These are phyloP conservation scores for Listronotus bonariensis DNA, from an alignment of 1,140 invertebrate genomes.

Conservation along the genomic window DNA sequence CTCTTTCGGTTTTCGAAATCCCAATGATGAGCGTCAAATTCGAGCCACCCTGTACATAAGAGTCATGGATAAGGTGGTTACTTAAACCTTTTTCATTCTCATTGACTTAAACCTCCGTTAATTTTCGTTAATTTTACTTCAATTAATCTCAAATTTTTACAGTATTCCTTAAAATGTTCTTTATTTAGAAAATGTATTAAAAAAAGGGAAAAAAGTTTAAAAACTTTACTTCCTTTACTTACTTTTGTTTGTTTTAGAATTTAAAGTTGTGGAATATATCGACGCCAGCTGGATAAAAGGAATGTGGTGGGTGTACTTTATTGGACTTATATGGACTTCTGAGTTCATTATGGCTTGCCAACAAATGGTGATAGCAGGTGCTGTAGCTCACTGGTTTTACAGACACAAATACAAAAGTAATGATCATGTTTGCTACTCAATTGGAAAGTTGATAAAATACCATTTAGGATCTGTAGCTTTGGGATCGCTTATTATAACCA, in stretches of 20 bases:
- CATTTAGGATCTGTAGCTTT: conserved; percentile 90
- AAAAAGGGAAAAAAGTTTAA: no score
- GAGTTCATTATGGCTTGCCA: conserved; percentile 92
- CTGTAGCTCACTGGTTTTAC: conserved; percentile 90
- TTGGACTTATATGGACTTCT: conserved; percentile 86
- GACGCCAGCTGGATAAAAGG: conserved; percentile 78
- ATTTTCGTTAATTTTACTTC: no score
- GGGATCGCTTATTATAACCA: conserved; percentile 87
- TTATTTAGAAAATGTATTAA: no score
- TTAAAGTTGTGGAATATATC: conserved; percentile 69
- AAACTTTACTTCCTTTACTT: no score
- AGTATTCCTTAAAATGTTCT: no score
- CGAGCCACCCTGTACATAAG: no score
- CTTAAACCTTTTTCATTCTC: no score
- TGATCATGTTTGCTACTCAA: conserved; percentile 67
- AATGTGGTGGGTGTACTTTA: conserved; percentile 91
- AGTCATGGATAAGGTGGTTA: no score
- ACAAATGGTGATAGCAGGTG: conserved; percentile 86
- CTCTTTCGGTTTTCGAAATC: no score
- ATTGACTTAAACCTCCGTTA: no score
- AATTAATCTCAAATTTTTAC: no score
- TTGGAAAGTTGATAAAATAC: conserved; percentile 79
- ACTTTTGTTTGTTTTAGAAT: conserved; percentile 56
- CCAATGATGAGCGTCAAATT: no score
- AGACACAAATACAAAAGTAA: conserved; percentile 58